Evolutionary conservation across 1,140 invertebrate species (phyloP).

Genomic region (Dreissena polymorpha): DNA sequence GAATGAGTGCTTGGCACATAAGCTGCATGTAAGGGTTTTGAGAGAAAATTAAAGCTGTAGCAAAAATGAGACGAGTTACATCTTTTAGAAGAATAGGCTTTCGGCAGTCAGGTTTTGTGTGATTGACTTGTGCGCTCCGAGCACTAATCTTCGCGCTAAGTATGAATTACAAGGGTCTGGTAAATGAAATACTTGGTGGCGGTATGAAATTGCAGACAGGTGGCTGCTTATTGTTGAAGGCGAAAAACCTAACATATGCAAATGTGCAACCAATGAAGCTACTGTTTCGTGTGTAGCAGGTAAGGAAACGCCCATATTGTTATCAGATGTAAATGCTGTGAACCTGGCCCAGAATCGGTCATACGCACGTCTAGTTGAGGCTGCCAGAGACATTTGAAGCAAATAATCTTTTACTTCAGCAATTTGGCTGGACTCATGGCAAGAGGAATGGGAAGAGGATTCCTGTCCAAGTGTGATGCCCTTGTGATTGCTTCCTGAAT

Average conservation of each 20-base stretch:
- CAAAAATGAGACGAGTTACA: background rate
- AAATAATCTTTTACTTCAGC: no score
- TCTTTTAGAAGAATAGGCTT: constrained; percentile 12
- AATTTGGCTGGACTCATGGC: no score
- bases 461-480: no score
- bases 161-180: constrained; percentile 18
- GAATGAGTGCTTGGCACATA: background rate
- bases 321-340: background rate
- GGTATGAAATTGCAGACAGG: constrained; percentile 21
- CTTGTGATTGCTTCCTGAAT: no score
- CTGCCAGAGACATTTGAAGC: no score
- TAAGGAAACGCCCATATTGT: background rate
- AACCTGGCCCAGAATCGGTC: constrained; percentile 13
- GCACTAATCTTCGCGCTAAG: background rate
- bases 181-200: background rate
- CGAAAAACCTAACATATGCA: background rate
- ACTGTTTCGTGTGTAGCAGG: constrained; percentile 10
- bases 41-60: background rate
- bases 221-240: constrained; percentile 34
- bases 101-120: background rate
- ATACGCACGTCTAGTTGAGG: background rate
- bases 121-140: background rate
- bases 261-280: constrained; percentile 20
- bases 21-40: background rate
- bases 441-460: no score